These are phyloP conservation scores for Amphipyra tragopoginis DNA, from an alignment of 2,888 invertebrate species.

Conservation along the genomic window DNA sequence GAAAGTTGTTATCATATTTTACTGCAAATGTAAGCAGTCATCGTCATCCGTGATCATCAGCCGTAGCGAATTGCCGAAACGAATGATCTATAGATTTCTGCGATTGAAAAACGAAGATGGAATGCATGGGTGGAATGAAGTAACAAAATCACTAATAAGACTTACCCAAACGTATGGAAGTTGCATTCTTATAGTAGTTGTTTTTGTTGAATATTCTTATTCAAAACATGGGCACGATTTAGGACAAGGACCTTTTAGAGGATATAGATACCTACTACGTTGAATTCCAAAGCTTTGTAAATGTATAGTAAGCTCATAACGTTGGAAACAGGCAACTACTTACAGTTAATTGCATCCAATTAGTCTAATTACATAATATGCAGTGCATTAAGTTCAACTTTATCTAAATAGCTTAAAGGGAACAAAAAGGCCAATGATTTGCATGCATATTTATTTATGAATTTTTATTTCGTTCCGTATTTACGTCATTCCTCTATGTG, in stretches of 20 bases:
- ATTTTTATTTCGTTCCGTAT: conserved; percentile 38
- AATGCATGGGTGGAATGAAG: no score
- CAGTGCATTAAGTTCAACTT: conserved; percentile 6
- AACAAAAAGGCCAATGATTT: conserved; percentile 3
- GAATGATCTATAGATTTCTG: not conserved
- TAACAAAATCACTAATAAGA: not conserved
- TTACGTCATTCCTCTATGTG: conserved; percentile 38
- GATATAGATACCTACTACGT: not conserved
- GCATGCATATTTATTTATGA: conserved; percentile 2
- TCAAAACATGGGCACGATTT: conserved; percentile 5
- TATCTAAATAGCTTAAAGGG: conserved; percentile 10
- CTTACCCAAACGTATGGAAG: not conserved
- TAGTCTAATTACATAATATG: conserved; percentile 39
- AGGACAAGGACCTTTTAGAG: conserved; percentile 21
- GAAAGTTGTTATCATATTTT: conserved; percentile 35
- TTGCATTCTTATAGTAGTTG: conserved; percentile 6
- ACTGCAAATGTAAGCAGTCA: conserved; percentile 21
- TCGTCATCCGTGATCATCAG: conserved; percentile 15
- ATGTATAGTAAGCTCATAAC: conserved; percentile 21
- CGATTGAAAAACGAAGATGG: not conserved
- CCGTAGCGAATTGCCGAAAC: conserved; percentile 12
- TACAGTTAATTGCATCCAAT: conserved; percentile 32
- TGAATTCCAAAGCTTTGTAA: conserved; percentile 28
- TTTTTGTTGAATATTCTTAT: conserved; percentile 3
- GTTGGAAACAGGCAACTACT: conserved; percentile 17